These are phyloP conservation scores for Mythimna vitellina DNA, from an alignment of 2,888 invertebrate species.

Conservation along the genomic window DNA sequence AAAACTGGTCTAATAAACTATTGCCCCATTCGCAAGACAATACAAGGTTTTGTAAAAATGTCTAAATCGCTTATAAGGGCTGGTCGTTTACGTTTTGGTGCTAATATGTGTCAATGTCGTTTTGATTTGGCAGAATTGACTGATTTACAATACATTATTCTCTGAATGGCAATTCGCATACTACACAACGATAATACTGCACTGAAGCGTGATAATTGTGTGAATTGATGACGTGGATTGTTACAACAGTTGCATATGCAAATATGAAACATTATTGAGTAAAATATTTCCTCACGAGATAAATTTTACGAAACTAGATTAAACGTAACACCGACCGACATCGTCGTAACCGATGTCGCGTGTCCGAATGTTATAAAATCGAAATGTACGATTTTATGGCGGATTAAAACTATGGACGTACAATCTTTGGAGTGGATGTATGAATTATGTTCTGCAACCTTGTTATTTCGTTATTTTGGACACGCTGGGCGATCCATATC, in stretches of 20 bases:
- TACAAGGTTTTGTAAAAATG: constrained; percentile 17
- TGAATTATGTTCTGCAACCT: constrained; percentile 28
- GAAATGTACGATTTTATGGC: constrained; percentile 58
- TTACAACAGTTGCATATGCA: constrained; percentile 59
- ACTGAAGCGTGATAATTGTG: constrained; percentile 60
- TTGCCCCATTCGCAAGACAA: constrained; percentile 7
- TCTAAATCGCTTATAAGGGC: constrained; percentile 19
- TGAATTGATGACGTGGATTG: constrained; percentile 69
- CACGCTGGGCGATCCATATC: not conserved
- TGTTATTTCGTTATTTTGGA: constrained; percentile 5
- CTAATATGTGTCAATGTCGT: constrained; percentile 36
- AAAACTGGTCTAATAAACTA: constrained; percentile 10
- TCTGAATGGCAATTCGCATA: constrained; percentile 34
- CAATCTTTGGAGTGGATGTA: constrained; percentile 42
- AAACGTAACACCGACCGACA: constrained; percentile 48
- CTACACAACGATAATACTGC: constrained; percentile 43
- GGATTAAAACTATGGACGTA: constrained; percentile 50
- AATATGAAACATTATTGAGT: constrained; percentile 49
- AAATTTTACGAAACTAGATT: constrained; percentile 54
- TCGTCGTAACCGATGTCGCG: constrained; percentile 58
- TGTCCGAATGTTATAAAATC: constrained; percentile 55
- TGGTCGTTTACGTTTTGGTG: constrained; percentile 12
- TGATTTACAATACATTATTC: constrained; percentile 41
- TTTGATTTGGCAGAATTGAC: constrained; percentile 21
- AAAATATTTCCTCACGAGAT: constrained; percentile 58